Conservation (phyloP, 2,113 vertebrate species). For the Actenoides lindsayi region DNA sequence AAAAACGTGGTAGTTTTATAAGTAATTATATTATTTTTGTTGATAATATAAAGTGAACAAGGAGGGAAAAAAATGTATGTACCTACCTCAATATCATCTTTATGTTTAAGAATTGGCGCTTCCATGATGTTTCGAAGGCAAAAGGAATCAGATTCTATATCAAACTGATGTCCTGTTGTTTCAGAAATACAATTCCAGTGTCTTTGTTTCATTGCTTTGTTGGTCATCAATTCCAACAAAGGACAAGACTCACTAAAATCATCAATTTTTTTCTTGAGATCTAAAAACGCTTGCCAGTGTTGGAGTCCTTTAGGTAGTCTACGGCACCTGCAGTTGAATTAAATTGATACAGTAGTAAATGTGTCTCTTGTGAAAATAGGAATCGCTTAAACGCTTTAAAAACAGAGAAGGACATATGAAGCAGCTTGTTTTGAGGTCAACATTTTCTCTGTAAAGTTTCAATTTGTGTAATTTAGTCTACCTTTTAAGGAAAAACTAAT, state of each 20-base stretch:
- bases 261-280: constrained; percentile 82
- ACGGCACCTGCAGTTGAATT: constrained; percentile 67
- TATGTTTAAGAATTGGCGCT: constrained; percentile 78
- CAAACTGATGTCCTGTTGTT: constrained; percentile 76
- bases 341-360: neutral
- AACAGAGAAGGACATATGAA: neutral
- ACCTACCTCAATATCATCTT: constrained; percentile 79
- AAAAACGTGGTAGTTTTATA: neutral
- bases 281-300: constrained; percentile 79
- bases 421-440: neutral
- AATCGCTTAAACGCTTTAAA: neutral
- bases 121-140: constrained; percentile 80
- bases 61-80: neutral
- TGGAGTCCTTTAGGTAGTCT: constrained; percentile 80
- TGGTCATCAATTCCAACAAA: constrained; percentile 80
- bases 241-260: constrained; percentile 80
- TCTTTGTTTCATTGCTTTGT: constrained; percentile 79
- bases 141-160: constrained; percentile 79
- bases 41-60: neutral
- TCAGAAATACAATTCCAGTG: constrained; percentile 81
- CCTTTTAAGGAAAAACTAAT: neutral
- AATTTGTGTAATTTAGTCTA: neutral
- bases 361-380: neutral
- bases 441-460: neutral
- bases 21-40: neutral